Evolutionary conservation across 2,888 invertebrate genomes (phyloP).

Genomic region (Lissonota sp.): DNA sequence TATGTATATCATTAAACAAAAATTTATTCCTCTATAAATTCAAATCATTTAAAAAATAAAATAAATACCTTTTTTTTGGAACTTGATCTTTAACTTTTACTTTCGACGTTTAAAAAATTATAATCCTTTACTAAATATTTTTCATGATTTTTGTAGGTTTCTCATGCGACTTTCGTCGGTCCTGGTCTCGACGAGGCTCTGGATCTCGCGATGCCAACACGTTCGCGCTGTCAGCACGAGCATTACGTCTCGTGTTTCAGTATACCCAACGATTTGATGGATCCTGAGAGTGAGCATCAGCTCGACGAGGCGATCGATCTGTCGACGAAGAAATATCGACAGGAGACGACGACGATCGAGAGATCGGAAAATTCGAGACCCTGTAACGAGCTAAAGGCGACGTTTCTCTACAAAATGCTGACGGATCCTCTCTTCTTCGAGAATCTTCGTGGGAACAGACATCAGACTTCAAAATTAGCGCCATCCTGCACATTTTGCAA

Average conservation of each 20-base stretch:
- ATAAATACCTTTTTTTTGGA: no score
- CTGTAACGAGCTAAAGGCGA: conserved; percentile 71
- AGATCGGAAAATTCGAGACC: conserved; percentile 24
- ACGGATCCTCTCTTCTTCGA: conserved; percentile 78
- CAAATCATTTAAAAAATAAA: no score
- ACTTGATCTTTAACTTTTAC: no score
- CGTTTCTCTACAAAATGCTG: conserved; percentile 79
- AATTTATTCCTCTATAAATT: background rate
- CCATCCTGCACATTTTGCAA: conserved; percentile 76
- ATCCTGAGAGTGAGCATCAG: conserved; percentile 41
- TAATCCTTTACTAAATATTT: background rate
- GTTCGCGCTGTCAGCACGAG: conserved; percentile 60
- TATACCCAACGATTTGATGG: conserved; percentile 20
- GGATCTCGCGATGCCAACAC: conserved; percentile 62
- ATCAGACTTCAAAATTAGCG: background rate
- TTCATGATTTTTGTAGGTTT: background rate
- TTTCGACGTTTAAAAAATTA: no score
- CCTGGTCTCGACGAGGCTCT: conserved; percentile 56
- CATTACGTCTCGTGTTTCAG: conserved; percentile 51
- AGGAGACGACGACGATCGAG: conserved; percentile 9
- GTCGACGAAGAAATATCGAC: conserved; percentile 65
- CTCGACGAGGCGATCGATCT: conserved; percentile 70
- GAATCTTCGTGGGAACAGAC: conserved; percentile 63
- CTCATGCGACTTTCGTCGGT: conserved; percentile 15
- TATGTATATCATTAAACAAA: background rate